Evolutionary conservation across 2,888 invertebrate genomes (phyloP), one percentile per base, ranked within the genome.

Genomic region (Zelleria hepariella): DNA sequence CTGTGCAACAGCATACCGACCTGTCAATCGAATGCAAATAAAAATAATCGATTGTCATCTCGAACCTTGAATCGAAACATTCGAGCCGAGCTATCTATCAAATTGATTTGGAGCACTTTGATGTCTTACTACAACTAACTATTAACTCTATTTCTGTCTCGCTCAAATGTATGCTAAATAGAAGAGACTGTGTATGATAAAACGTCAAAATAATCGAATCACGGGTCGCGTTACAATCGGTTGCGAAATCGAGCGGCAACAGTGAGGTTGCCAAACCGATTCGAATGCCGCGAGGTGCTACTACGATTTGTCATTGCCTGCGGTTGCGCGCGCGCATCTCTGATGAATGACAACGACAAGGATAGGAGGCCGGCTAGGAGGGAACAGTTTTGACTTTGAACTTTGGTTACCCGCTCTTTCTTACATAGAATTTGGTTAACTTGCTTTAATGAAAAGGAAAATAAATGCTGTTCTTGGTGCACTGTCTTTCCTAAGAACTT

Each of bases 21-120:
- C 49, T 47, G 15, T 42, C 32, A 48, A 57, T 24, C 42, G 26
- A 26, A 51, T 51, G 51, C 27, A 58, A 48, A 51, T 51, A 18
- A 27, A 42, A 51, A 51, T 58, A 69, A 42, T 65, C 63, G 71
- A 78, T 74, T 73, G 74, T 67, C 72, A 75, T 75, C 72, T 65
- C 65, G 65, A 71, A 74, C 79, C 77, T 78, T 78, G 75, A 68
- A 52, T 25, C 59, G 58, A 42, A 62, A 67, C 67, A 67, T 67
- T 65, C 20, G 10, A 67, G 66, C 65, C 20, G 32, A 55, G 27
- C 54, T 23, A 54, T 67, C 67, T 67, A 66, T 71, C 71, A 71
- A 72, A 73, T 71, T 70, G 71, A 75, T 74, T 65, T 73, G 61
- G 73, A 74, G n/a, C n/a, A n/a, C 76, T 73, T 66, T 69, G 74